These are phyloP conservation scores for Psophia crepitans DNA, from an alignment of 2,113 vertebrate species.

Conservation along the genomic window DNA sequence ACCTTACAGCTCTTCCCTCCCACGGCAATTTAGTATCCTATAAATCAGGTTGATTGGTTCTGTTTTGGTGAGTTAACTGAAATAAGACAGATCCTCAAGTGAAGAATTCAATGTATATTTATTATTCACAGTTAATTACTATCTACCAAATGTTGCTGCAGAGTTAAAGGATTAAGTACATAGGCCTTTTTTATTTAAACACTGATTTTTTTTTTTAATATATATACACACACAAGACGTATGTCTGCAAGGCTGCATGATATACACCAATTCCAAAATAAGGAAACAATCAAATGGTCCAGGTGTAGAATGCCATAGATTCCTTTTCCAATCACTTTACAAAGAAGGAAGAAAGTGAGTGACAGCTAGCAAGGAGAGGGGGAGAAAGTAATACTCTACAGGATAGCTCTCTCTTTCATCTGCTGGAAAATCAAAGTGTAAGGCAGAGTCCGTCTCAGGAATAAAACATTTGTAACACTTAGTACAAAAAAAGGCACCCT, in stretches of 20 bases:
- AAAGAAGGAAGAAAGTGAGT: constrained; percentile 57
- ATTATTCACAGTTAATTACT: constrained; percentile 88
- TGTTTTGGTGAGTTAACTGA: not conserved
- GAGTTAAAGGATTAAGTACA: constrained; percentile 85
- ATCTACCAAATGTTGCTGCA: constrained; percentile 82
- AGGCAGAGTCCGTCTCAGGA: constrained; percentile 50
- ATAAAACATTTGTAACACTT: constrained; percentile 54
- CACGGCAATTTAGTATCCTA: not conserved
- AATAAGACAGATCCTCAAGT: constrained; percentile 69
- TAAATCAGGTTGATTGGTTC: not conserved
- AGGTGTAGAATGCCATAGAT: constrained; percentile 75
- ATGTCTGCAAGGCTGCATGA: constrained; percentile 84
- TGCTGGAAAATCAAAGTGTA: constrained; percentile 50
- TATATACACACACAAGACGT: constrained; percentile 86
- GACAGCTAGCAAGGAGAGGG: constrained; percentile 60
- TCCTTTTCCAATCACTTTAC: constrained; percentile 68
- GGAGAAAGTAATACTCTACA: constrained; percentile 39
- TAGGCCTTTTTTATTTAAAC: constrained; percentile 84
- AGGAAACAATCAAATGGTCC: constrained; percentile 84
- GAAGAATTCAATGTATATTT: constrained; percentile 81
- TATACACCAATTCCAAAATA: constrained; percentile 84
- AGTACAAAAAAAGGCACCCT: constrained; percentile 67
- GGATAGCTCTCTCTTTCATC: constrained; percentile 53
- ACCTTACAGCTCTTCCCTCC: not conserved
- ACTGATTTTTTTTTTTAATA: constrained; percentile 77